A percentile compares a stretch with the other conserved stretches of the same genome.
Conservation (phyloP, 2,113 vertebrate genomes). For the Alces alces region DNA sequence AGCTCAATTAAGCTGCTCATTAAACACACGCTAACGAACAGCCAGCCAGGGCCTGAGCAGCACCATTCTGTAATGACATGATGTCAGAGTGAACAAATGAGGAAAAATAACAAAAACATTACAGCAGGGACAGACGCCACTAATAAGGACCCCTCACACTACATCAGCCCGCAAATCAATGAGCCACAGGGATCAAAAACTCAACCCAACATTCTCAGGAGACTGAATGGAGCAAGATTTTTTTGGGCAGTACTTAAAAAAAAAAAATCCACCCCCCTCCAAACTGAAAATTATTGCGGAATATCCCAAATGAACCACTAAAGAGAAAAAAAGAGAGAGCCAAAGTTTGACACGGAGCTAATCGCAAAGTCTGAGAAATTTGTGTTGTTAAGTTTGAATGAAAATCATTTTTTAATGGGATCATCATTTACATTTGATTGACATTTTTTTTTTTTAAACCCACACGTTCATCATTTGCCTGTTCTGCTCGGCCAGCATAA, state of each 20-base stretch:
- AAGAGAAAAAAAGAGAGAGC: neutral
- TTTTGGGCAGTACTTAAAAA: conserved; percentile 75
- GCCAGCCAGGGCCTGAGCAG: conserved; percentile 92
- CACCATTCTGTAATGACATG: conserved; percentile 97
- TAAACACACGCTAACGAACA: conserved; percentile 99
- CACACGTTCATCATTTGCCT: conserved; percentile 63
- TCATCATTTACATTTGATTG: conserved; percentile 80
- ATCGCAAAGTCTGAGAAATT: conserved; percentile 45
- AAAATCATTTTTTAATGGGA: conserved; percentile 82
- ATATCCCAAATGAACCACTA: conserved; percentile 74
- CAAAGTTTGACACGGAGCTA: conserved; percentile 39
- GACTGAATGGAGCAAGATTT: conserved; percentile 82
- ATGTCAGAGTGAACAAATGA: conserved; percentile 98
- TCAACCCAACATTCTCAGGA: conserved; percentile 88
- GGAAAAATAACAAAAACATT: conserved; percentile 92
- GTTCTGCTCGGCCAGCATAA: conserved; percentile 53
- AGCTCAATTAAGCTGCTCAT: conserved; percentile 99
- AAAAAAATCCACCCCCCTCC: neutral
- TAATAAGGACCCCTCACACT: conserved; percentile 92
- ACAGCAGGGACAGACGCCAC: conserved; percentile 92
- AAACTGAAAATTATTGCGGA: conserved; percentile 72
- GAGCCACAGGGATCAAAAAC: conserved; percentile 89
- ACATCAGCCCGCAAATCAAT: conserved; percentile 89
- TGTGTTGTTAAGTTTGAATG: conserved; percentile 58
- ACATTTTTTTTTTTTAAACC: conserved; percentile 47